These are phyloP conservation scores for Hexactinellida sp. DNA, from an alignment of 37 sponge, comb jelly and placozoan species.

Conservation along the genomic window DNA sequence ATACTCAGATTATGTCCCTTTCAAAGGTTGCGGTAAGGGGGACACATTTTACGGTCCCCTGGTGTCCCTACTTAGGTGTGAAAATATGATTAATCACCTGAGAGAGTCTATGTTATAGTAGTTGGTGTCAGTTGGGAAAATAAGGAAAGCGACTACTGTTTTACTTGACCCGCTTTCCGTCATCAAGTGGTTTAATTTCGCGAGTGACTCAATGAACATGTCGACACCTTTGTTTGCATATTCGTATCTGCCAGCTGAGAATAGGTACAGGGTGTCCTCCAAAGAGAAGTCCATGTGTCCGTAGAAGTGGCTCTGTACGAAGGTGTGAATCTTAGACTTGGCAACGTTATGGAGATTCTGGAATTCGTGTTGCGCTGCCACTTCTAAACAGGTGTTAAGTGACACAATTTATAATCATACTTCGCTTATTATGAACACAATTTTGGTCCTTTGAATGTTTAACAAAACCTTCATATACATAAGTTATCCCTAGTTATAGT, in stretches of 20 bases:
- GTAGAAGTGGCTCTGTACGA: slow-evolving; percentile 90
- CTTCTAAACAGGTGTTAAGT: neutral
- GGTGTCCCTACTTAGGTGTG: no score
- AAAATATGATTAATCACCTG: slow-evolving; percentile 35
- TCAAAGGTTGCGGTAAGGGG: no score
- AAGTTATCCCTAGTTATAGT: no score
- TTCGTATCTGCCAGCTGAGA: slow-evolving; percentile 93
- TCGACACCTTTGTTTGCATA: slow-evolving; percentile 94
- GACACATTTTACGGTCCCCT: no score
- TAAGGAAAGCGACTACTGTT: slow-evolving; percentile 89
- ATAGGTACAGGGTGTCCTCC: slow-evolving; percentile 90
- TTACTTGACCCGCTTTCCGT: slow-evolving; percentile 40
- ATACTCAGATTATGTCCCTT: no score
- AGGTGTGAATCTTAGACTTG: slow-evolving; percentile 83
- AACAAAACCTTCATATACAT: no score
- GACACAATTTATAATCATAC: neutral
- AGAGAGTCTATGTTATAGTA: slow-evolving; percentile 90
- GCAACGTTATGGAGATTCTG: slow-evolving; percentile 90
- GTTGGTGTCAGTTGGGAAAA: slow-evolving; percentile 87
- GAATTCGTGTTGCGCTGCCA: slow-evolving; percentile 84
- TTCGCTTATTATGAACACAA: no score
- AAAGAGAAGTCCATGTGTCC: slow-evolving; percentile 89
- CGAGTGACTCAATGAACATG: slow-evolving; percentile 72
- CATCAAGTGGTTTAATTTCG: slow-evolving; percentile 78
- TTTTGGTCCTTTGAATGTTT: no score